Evolutionary conservation across 2,797 vertebrate genomes (phyloP), one percentile per base, ranked within the genome.

Genomic region (Myiothlypis chrysogaster): DNA sequence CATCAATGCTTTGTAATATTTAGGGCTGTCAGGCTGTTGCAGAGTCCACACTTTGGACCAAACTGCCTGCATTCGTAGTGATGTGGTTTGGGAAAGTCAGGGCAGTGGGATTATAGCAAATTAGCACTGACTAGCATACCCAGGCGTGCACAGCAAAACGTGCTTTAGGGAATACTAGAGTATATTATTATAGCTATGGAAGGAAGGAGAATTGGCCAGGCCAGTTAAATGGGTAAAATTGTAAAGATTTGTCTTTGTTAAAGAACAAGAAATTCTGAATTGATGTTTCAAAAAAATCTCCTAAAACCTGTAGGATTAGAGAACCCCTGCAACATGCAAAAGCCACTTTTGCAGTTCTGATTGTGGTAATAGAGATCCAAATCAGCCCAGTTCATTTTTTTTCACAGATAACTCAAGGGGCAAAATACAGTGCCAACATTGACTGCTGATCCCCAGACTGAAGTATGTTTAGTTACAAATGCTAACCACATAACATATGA

Each of bases 181-280:
- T 68, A 28, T 96, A 44, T 73, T 94, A 44, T 93, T 95, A 63
- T 87, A 93, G 70, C 56, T 63, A 53, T 87, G 43, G 66, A 79
- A 80, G 53, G 66, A 93, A 59, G 59, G 37, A 57, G 59, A 88
- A 47, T 37, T 72, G 73, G 24, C 65, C 52, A 49, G 77, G 66
- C 43, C 7, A 25, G 10, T 86, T 90, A 66, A 83, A 61, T 63
- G 50, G 46, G 18, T 77, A 83, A 59, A 85, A 83, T 2, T 64
- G 35, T 69, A 64, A 80, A 77, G 35, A 63, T 53, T 87, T 85
- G 12, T 86, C 57, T 72, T 8, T 39, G 21, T 47, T 52, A 50
- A 49, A 75, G 68, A 64, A 84, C 86, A 47, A 10, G 30, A 77
- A 61, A 24, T 76, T 81, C 70, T 63, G 46, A 83, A 44, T 43